phyloP scores from a whole-genome alignment of 2,113 vertebrate genomes.

The Etheostoma cragini region DNA sequence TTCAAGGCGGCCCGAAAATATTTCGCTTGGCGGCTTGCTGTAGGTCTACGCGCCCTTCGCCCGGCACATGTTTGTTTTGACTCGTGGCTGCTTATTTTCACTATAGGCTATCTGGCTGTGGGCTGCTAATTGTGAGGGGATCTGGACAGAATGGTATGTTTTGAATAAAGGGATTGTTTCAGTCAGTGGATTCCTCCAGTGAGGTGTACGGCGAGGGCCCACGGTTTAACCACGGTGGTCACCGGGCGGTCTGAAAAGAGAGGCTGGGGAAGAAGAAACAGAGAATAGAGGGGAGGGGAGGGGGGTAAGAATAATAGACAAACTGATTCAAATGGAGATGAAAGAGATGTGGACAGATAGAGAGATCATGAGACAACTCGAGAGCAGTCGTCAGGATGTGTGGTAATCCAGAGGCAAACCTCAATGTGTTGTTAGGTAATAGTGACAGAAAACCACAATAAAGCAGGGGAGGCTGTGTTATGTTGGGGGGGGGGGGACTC shows the following conservation, averaged over 20 bases:
- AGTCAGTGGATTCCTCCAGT: slow-evolving; percentile 50
- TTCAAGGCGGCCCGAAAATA: slow-evolving; percentile 73
- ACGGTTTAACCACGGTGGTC: slow-evolving; percentile 44
- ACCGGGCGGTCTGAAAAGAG: not conserved
- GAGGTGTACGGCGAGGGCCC: slow-evolving; percentile 13
- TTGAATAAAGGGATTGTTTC: slow-evolving; percentile 64
- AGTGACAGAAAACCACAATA: slow-evolving; percentile 39
- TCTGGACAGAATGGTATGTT: slow-evolving; percentile 59
- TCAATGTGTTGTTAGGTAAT: slow-evolving; percentile 54
- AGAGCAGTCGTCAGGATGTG: slow-evolving; percentile 24
- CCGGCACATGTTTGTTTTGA: slow-evolving; percentile 78
- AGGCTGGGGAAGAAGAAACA: not conserved
- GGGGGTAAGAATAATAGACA: slow-evolving; percentile 15
- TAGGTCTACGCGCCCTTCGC: slow-evolving; percentile 52
- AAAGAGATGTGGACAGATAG: slow-evolving; percentile 32
- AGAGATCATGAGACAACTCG: slow-evolving; percentile 24
- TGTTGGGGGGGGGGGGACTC: slow-evolving; percentile 26
- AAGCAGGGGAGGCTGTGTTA: slow-evolving; percentile 19
- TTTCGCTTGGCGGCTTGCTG: slow-evolving; percentile 76
- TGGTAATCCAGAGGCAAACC: slow-evolving; percentile 41
- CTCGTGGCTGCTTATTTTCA: slow-evolving; percentile 79
- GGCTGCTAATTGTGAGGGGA: slow-evolving; percentile 78
- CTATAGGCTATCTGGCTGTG: slow-evolving; percentile 65
- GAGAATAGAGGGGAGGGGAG: not conserved
- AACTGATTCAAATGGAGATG: slow-evolving; percentile 38